A percentile compares a stretch with the other conserved stretches of the same genome.
phyloP scores from a whole-genome alignment of 1,140 invertebrate genomes.

The Apis mellifera region DNA sequence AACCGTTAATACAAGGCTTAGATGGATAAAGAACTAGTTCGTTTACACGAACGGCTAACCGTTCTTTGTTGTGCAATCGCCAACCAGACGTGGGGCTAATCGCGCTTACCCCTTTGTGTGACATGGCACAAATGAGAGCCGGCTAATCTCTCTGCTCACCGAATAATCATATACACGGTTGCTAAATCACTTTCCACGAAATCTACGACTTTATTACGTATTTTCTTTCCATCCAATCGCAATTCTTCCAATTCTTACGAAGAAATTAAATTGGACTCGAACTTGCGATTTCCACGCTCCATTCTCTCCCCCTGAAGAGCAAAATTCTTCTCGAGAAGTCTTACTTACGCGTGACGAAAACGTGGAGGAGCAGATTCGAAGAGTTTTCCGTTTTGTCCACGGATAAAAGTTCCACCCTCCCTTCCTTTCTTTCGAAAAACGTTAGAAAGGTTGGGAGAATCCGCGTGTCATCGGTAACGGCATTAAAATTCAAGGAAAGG shows the following conservation, averaged over 20 bases:
- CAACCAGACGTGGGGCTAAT: conserved; percentile 39
- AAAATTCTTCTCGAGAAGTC: too few relatives aligned
- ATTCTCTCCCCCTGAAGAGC: too few relatives aligned
- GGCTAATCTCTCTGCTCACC: conserved; percentile 42
- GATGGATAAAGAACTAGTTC: background rate
- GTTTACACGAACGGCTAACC: background rate
- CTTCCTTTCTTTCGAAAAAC: background rate
- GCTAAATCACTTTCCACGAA: conserved; percentile 55
- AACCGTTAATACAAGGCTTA: conserved; percentile 1
- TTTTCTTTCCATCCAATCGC: too few relatives aligned
- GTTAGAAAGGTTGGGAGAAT: background rate
- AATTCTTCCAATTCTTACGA: too few relatives aligned
- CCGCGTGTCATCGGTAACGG: background rate
- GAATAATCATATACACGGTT: conserved; percentile 43
- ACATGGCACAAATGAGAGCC: conserved; percentile 30
- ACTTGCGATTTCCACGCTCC: too few relatives aligned
- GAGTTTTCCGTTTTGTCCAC: background rate
- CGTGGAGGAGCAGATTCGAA: too few relatives aligned
- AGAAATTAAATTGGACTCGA: too few relatives aligned
- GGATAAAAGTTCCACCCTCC: background rate
- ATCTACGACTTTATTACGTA: background rate
- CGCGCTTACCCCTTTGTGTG: conserved; percentile 14
- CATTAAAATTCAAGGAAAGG: conserved; percentile 13
- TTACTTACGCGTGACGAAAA: too few relatives aligned
- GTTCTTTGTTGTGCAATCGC: conserved; percentile 8